Evolutionary conservation across 37 sponge, comb jelly and placozoan species (phyloP).

Genomic region (Diacarnus erythraeanus): DNA sequence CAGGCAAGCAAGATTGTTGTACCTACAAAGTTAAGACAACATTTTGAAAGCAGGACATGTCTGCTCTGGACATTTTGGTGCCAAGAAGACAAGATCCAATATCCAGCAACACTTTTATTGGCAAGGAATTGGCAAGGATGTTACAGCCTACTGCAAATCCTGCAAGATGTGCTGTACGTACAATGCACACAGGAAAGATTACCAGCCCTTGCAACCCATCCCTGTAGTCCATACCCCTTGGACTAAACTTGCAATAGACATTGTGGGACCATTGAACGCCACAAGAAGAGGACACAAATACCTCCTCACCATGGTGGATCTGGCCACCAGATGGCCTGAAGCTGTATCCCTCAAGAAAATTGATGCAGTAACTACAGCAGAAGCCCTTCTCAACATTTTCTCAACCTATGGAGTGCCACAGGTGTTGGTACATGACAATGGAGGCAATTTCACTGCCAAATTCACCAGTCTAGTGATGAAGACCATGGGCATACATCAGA

Average conservation of each 20-base stretch:
- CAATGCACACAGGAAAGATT: not conserved
- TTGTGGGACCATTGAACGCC: not conserved
- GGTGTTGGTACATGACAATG: not conserved
- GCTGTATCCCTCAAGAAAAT: not conserved
- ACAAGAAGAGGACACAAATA: not conserved
- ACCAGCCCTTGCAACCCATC: constrained; percentile 1
- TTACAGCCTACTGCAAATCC: not conserved
- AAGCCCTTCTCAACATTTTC: not conserved
- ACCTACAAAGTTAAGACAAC: not conserved
- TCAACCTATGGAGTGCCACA: not conserved
- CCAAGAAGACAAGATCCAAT: not conserved
- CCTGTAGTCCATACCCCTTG: not conserved
- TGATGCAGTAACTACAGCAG: not conserved
- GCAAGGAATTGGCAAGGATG: not conserved
- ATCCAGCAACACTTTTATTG: not conserved
- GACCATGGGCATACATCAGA: not conserved
- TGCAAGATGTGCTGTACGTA: not conserved
- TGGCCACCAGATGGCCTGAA: not conserved
- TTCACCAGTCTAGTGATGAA: not conserved
- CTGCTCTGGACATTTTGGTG: not conserved
- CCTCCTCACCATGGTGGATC: not conserved
- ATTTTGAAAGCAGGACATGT: not conserved
- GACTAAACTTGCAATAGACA: not conserved
- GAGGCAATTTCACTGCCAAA: not conserved
- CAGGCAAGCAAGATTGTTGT: not conserved